A percentile compares a stretch with the other conserved stretches of the same genome.
Conservation (phyloP, 2,113 vertebrate genomes). For the Clarias magur region DNA sequence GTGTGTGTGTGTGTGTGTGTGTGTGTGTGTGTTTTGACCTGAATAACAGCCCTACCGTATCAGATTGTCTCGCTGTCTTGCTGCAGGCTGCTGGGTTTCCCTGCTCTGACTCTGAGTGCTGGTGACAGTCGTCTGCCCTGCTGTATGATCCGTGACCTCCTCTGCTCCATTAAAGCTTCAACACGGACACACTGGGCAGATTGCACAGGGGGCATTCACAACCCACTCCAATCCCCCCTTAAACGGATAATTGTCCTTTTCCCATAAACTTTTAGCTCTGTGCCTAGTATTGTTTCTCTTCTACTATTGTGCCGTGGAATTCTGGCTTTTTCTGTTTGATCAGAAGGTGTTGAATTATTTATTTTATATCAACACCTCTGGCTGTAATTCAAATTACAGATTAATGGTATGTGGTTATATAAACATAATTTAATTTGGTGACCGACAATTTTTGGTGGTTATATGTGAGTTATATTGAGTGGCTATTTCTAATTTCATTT, state of each 20-base stretch:
- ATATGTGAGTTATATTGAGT: background rate
- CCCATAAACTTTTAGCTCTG: background rate
- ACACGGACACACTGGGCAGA: conserved; percentile 26
- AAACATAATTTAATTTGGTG: background rate
- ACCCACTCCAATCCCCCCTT: background rate
- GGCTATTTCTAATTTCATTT: no score
- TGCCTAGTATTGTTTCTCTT: background rate
- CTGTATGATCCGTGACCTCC: conserved; percentile 34
- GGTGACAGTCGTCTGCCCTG: conserved; percentile 73
- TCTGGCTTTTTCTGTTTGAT: background rate
- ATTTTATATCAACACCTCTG: background rate
- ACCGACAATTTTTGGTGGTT: background rate
- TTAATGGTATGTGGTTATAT: background rate
- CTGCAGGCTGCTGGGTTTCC: conserved; percentile 68
- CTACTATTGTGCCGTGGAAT: background rate
- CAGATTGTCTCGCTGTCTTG: conserved; percentile 47
- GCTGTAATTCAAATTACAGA: background rate
- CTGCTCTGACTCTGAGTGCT: conserved; percentile 70
- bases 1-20: conserved; percentile 19
- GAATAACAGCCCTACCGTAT: conserved; percentile 37
- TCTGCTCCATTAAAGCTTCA: conserved; percentile 19
- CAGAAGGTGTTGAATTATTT: background rate
- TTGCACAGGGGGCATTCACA: background rate
- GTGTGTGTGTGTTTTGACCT: conserved; percentile 36
- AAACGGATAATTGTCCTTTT: background rate